Conservation (phyloP, 2,113 vertebrate species). For the Acrocephalus kingi region DNA sequence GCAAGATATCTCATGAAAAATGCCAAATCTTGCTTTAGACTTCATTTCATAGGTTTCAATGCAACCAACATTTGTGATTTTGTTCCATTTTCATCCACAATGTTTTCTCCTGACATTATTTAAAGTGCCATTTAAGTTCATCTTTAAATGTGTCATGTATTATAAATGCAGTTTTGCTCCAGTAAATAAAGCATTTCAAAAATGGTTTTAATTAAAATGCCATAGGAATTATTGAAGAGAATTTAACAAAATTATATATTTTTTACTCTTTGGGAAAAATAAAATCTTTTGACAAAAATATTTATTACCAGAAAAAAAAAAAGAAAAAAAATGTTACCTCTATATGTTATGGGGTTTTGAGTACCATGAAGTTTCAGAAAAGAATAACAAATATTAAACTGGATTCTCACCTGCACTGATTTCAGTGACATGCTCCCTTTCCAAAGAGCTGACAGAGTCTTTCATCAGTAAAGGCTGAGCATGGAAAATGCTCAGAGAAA, state of each 20-base stretch:
- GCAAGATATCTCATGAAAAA: background rate
- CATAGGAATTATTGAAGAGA: background rate
- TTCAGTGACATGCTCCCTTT: background rate
- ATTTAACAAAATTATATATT: background rate
- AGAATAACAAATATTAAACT: background rate
- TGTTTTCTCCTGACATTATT: background rate
- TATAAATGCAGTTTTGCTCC: constrained; percentile 1
- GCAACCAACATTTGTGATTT: background rate
- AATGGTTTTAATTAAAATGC: constrained; percentile 46
- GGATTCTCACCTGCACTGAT: background rate
- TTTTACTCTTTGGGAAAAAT: background rate
- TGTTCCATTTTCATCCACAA: background rate
- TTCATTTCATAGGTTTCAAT: background rate
- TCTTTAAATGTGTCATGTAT: background rate
- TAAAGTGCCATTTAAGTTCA: background rate
- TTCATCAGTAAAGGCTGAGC: background rate
- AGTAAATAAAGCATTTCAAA: constrained; percentile 49
- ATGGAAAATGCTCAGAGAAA: background rate
- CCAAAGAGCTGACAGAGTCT: background rate
- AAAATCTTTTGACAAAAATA: background rate
- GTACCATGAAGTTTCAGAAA: background rate
- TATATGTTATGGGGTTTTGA: background rate
- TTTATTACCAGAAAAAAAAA: background rate
- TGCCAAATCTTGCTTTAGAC: background rate
- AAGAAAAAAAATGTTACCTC: background rate